Evolutionary conservation across 2,797 vertebrate species (phyloP), one percentile per base, ranked within the genome.

Genomic region (Acanthis flammea): DNA sequence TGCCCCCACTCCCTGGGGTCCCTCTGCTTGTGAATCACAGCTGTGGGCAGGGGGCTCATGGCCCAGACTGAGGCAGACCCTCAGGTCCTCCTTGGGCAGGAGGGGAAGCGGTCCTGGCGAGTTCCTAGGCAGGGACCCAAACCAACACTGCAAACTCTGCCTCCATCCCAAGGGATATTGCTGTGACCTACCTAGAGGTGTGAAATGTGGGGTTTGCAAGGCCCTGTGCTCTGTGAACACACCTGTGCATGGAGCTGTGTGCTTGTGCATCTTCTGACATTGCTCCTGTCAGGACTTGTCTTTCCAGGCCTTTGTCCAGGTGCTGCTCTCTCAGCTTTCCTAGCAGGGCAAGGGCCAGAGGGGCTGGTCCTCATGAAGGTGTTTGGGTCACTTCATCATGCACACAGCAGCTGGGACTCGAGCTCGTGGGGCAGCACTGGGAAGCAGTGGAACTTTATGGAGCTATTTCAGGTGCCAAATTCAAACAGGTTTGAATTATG

Each of bases 121-220:
- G 18, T 19, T 60, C 19, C 31, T 10, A 5, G 30, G 45, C 39
- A 50, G 54, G 35, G 2, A 3, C 11, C 45, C 68, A 63, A 58
- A 45, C 5, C 0, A 2, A 4, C 8, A 19, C 27, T 6, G 13
- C 55, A 53, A 53, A 66, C 27, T 22, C 14, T 41, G 13, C 14
- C 22, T 23, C 2, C 31, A 2, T 60, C 13, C 45, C 28, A 23
- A 25, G 31, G 18, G 37, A 23, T 28, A 37, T 33, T 41, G 5
- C 0, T 12, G 13, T 39, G 73, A 16, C 31, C 19, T 16, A 2
- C 14, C 30, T 0, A 6, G 16, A 37, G 41, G 14, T 30, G 33
- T 21, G 10, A 51, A 42, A 19, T 3, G 3, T 18, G 71, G 33
- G 16, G 28, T 35, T 35, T 54, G 24, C 13, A 3, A 9, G 21